A percentile compares a stretch with the other conserved stretches of the same genome.
Conservation (phyloP, 2,113 vertebrate species). For the Xiphophorus couchianus region DNA sequence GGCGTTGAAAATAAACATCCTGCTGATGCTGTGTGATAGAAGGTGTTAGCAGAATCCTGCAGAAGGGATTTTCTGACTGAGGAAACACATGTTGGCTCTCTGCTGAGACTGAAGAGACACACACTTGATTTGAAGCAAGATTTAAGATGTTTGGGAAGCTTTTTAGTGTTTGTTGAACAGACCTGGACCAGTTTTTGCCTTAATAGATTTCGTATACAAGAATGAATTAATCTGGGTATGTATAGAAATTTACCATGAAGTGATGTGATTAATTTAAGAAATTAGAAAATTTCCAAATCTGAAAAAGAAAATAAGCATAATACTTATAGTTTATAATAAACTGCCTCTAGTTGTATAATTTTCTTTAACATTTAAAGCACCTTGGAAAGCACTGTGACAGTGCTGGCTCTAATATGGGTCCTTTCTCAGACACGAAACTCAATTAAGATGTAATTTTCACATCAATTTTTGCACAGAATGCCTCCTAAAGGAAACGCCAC, state of each 20-base stretch:
- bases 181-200: neutral
- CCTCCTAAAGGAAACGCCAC: constrained; percentile 59
- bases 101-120: constrained; percentile 12
- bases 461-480: constrained; percentile 67
- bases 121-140: neutral
- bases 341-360: constrained; percentile 39
- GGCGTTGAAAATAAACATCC: constrained; percentile 62
- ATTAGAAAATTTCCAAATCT: neutral
- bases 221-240: neutral
- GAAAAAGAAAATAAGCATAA: neutral
- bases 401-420: constrained; percentile 39
- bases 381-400: constrained; percentile 41
- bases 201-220: neutral
- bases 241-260: neutral
- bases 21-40: constrained; percentile 52
- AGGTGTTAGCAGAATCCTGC: constrained; percentile 38
- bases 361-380: constrained; percentile 35
- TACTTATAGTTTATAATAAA: constrained; percentile 4
- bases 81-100: constrained; percentile 41
- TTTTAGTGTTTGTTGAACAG: constrained; percentile 9
- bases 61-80: constrained; percentile 34
- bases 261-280: neutral
- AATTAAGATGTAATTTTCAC: constrained; percentile 70
- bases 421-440: constrained; percentile 61
- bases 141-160: constrained; percentile 14